Conservation (phyloP, 2,797 vertebrate genomes). For the Pangasius macronema region DNA sequence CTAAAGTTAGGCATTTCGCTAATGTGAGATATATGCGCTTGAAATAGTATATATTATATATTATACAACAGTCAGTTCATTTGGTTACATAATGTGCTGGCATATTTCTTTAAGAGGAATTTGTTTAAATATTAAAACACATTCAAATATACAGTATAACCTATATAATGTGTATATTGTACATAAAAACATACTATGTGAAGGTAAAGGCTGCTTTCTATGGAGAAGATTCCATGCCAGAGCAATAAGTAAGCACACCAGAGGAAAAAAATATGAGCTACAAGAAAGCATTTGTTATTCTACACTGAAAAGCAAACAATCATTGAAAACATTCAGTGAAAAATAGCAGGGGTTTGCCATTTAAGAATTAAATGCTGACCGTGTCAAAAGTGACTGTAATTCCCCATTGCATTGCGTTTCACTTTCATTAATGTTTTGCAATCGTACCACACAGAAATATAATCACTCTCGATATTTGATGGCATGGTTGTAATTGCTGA, state of each 20-base stretch:
- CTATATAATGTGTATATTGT: background rate
- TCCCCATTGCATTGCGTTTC: background rate
- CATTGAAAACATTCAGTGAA: too few species aligned
- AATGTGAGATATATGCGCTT: background rate
- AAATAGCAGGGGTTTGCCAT: conserved; percentile 14
- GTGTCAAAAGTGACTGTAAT: conserved; percentile 2
- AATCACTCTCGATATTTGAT: too few species aligned
- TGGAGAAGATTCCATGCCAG: background rate
- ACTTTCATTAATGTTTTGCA: background rate
- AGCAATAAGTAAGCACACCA: background rate
- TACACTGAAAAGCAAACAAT: background rate
- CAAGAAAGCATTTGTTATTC: background rate
- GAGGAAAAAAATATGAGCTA: background rate
- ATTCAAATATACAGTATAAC: background rate
- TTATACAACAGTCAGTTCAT: background rate
- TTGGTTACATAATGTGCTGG: background rate
- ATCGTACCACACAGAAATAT: background rate
- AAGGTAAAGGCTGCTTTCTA: background rate
- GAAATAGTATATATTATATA: background rate
- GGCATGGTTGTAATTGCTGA: background rate
- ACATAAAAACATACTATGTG: background rate
- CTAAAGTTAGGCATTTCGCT: background rate
- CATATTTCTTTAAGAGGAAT: background rate
- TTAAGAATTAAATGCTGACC: conserved; percentile 6
- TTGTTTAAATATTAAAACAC: background rate